Conservation (phyloP, 2,888 invertebrate genomes). For the Yponomeuta evonymella region DNA sequence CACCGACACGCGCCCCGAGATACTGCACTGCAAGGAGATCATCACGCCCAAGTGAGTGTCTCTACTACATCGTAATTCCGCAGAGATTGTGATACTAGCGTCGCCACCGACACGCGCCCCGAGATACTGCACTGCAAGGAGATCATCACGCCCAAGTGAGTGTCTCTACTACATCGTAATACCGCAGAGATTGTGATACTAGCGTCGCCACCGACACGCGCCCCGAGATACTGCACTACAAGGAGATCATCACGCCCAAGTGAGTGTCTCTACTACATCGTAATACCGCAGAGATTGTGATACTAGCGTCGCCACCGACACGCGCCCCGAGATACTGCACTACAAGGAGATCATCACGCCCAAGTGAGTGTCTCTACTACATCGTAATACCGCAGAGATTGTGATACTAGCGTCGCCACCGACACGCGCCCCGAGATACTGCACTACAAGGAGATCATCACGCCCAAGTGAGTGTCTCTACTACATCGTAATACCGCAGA, state of each 20-base stretch:
- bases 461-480: too few species aligned
- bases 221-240: constrained; percentile 94
- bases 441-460: constrained; percentile 97
- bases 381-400: too few species aligned
- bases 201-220: too few species aligned
- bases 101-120: constrained; percentile 49
- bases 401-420: constrained; percentile 86
- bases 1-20: constrained; percentile 77
- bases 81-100: constrained; percentile 85
- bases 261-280: constrained; percentile 86
- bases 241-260: constrained; percentile 97
- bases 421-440: constrained; percentile 91
- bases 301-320: constrained; percentile 48
- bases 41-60: constrained; percentile 87
- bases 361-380: constrained; percentile 73
- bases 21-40: constrained; percentile 97
- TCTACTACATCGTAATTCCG: constrained; percentile 95
- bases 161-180: constrained; percentile 91
- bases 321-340: constrained; percentile 86
- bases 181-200: constrained; percentile 91
- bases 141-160: constrained; percentile 93
- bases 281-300: constrained; percentile 94
- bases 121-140: constrained; percentile 97
- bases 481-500: too few species aligned
- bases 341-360: constrained; percentile 98